Evolutionary conservation across 2,797 vertebrate genomes (phyloP).

Genomic region (Etheostoma nigrum): DNA sequence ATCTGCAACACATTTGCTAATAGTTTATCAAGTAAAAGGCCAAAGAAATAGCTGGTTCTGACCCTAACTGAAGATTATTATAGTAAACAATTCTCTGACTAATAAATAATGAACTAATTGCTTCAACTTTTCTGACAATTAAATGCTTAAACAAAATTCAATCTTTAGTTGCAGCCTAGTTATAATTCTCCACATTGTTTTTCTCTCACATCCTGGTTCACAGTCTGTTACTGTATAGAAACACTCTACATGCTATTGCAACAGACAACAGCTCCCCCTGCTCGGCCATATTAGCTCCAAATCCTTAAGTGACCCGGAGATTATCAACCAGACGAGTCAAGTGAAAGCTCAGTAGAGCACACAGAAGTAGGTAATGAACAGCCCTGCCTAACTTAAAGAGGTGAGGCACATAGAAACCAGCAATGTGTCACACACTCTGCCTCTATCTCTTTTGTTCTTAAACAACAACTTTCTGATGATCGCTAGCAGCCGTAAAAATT

Average conservation of each 20-base stretch:
- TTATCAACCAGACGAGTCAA: constrained; percentile 51
- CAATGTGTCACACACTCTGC: constrained; percentile 20
- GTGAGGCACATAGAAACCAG: constrained; percentile 19
- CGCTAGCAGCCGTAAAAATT: constrained; percentile 41
- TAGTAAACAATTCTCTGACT: too few species aligned
- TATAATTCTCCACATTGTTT: neutral
- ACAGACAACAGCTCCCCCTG: neutral
- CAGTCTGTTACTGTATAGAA: neutral
- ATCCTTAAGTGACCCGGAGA: constrained; percentile 53
- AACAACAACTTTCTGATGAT: constrained; percentile 12
- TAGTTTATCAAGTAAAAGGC: neutral
- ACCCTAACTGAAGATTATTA: neutral
- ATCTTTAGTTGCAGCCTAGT: neutral
- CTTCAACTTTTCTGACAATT: neutral
- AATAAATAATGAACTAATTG: neutral
- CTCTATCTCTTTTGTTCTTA: constrained; percentile 23
- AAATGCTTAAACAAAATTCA: neutral
- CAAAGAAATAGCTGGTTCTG: neutral
- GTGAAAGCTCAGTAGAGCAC: constrained; percentile 53
- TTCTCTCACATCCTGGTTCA: neutral
- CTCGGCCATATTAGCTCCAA: constrained; percentile 26
- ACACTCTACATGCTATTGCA: neutral
- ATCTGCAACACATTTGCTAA: neutral
- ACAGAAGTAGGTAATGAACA: constrained; percentile 39
- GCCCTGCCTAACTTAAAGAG: neutral